phyloP scores from a whole-genome alignment of 2,888 invertebrate species.

The Halictus ligatus region DNA sequence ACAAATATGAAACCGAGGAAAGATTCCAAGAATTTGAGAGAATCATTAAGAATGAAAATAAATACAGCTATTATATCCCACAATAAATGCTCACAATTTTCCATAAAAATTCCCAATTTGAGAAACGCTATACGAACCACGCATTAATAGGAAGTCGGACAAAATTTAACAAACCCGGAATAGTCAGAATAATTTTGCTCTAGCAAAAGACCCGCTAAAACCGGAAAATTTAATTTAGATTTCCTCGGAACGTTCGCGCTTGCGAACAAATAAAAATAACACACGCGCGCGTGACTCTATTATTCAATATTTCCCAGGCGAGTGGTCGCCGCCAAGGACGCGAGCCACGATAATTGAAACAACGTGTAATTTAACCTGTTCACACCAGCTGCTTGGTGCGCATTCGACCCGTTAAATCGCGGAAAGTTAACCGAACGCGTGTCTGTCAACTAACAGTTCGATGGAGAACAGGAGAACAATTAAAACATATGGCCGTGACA shows the following conservation, averaged over 20 bases:
- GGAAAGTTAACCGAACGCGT: constrained; percentile 52
- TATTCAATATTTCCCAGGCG: neutral
- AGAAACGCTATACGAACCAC: neutral
- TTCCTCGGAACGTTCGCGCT: neutral
- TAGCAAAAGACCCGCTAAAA: neutral
- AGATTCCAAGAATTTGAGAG: too few species aligned
- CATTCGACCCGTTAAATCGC: constrained; percentile 15
- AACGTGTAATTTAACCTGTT: neutral
- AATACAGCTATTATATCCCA: too few species aligned
- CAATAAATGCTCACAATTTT: too few species aligned
- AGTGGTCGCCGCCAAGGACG: neutral
- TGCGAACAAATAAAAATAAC: neutral
- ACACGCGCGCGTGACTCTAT: neutral
- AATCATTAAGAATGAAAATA: too few species aligned
- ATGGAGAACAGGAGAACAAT: constrained; percentile 48
- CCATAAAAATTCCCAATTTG: too few species aligned
- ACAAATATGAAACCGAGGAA: too few species aligned
- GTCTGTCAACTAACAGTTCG: constrained; percentile 37
- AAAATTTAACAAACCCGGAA: neutral
- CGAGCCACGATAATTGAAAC: neutral
- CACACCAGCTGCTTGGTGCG: neutral
- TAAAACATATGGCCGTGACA: constrained; percentile 32
- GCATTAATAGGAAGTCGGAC: neutral
- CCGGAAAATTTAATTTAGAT: neutral
- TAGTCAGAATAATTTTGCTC: neutral